phyloP scores from a whole-genome alignment of 2,797 vertebrate species.

The Pyrrhura leucotis region DNA sequence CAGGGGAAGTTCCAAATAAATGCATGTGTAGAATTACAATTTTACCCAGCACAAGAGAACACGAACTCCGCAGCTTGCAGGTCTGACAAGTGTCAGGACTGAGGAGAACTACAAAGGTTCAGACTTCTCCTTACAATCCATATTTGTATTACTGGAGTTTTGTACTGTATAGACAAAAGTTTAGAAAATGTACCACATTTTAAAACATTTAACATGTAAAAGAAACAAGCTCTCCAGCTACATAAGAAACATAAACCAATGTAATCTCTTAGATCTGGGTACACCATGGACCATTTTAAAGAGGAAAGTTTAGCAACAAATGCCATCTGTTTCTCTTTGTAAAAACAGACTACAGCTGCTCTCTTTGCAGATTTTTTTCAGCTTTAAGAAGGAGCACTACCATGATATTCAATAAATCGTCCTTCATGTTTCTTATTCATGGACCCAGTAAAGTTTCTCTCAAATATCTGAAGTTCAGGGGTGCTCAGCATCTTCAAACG shows the following conservation, averaged over 20 bases:
- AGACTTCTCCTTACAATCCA: background rate
- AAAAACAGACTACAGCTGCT: conserved; percentile 57
- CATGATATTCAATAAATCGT: conserved; percentile 2
- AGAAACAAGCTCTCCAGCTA: background rate
- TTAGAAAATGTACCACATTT: background rate
- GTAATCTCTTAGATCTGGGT: conserved; percentile 53
- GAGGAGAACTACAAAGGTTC: background rate
- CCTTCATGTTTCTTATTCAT: background rate
- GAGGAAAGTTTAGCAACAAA: conserved; percentile 34
- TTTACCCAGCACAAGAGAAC: background rate
- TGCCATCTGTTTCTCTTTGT: conserved; percentile 55
- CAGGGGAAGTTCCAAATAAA: background rate
- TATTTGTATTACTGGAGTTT: background rate
- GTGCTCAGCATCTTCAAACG: background rate
- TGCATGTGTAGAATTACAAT: background rate
- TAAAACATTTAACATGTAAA: background rate
- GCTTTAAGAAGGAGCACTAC: background rate
- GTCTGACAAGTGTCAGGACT: background rate
- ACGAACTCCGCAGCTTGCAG: background rate
- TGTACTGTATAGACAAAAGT: background rate
- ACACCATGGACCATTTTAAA: conserved; percentile 33
- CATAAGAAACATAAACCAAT: conserved; percentile 22
- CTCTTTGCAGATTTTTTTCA: background rate
- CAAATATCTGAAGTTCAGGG: background rate
- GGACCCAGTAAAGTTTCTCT: background rate